Conservation (phyloP, 2,113 vertebrate species). For the Anguilla rostrata region DNA sequence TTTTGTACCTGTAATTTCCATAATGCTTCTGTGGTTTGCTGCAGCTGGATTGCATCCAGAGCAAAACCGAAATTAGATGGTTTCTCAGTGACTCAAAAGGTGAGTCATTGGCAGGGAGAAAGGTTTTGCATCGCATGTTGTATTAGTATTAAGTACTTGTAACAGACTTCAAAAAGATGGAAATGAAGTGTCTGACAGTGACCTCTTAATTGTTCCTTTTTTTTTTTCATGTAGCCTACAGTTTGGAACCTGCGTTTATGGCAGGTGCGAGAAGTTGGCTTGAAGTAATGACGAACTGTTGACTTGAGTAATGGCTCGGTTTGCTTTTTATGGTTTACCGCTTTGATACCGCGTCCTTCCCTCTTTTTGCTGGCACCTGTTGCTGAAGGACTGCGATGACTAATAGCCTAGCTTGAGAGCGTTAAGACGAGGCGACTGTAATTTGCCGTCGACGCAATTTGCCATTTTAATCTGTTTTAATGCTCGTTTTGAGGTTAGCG, state of each 20-base stretch:
- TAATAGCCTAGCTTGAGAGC: neutral
- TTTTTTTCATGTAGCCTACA: neutral
- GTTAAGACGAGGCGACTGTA: neutral
- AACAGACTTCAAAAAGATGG: neutral
- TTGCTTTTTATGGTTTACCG: neutral
- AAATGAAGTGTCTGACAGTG: neutral
- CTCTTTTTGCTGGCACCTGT: neutral
- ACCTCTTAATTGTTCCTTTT: neutral
- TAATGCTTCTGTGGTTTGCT: neutral
- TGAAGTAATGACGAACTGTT: neutral
- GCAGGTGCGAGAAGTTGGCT: neutral
- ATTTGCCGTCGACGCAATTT: neutral
- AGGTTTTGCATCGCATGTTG: too few relatives aligned
- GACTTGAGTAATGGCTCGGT: neutral
- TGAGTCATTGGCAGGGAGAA: neutral
- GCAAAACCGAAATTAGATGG: neutral
- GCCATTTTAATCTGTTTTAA: slow-evolving; percentile 8
- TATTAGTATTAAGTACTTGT: too few relatives aligned
- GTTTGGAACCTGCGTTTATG: neutral
- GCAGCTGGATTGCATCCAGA: neutral
- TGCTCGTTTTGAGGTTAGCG: neutral
- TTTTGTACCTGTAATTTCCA: neutral
- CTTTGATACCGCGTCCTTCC: neutral
- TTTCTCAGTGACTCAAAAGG: neutral
- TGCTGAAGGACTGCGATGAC: neutral